These are phyloP conservation scores for Temnothorax nylanderi DNA, from an alignment of 1,140 invertebrate genomes.

Conservation along the genomic window DNA sequence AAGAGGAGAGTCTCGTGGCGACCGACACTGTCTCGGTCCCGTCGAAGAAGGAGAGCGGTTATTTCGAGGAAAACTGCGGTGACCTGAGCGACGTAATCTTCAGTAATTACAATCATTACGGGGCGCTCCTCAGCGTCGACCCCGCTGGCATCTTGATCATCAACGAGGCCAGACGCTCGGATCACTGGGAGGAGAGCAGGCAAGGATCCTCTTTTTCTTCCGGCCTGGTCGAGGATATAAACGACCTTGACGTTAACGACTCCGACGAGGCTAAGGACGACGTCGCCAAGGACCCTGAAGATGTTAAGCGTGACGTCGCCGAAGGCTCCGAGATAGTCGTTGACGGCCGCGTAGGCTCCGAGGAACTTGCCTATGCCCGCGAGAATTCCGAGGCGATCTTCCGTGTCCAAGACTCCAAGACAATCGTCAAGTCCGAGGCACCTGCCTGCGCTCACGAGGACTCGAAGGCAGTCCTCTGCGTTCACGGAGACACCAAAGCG, in stretches of 20 bases:
- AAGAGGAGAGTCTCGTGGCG: background rate
- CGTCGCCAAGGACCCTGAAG: too few species aligned
- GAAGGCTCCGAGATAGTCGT: background rate
- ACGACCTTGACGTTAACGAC: constrained; percentile 14
- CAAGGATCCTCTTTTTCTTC: constrained; percentile 12
- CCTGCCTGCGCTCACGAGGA: background rate
- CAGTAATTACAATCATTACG: constrained; percentile 8
- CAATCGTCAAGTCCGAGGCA: background rate
- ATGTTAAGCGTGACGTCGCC: too few species aligned
- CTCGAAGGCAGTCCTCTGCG: background rate
- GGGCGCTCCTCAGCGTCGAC: background rate
- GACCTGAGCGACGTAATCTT: constrained; percentile 39
- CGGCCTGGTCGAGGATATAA: constrained; percentile 4
- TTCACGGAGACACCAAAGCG: background rate
- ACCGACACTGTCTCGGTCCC: background rate
- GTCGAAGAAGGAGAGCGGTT: constrained; percentile 78
- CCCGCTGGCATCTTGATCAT: background rate
- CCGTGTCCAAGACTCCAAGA: background rate
- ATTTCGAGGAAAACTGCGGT: constrained; percentile 79
- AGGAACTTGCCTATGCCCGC: background rate
- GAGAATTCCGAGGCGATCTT: background rate
- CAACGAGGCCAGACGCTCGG: background rate
- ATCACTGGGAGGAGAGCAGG: constrained; percentile 2
- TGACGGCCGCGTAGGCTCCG: background rate
- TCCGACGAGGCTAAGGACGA: background rate